These are phyloP conservation scores for Lethenteron camtschaticum DNA, from an alignment of 2,113 vertebrate genomes.

Conservation along the genomic window DNA sequence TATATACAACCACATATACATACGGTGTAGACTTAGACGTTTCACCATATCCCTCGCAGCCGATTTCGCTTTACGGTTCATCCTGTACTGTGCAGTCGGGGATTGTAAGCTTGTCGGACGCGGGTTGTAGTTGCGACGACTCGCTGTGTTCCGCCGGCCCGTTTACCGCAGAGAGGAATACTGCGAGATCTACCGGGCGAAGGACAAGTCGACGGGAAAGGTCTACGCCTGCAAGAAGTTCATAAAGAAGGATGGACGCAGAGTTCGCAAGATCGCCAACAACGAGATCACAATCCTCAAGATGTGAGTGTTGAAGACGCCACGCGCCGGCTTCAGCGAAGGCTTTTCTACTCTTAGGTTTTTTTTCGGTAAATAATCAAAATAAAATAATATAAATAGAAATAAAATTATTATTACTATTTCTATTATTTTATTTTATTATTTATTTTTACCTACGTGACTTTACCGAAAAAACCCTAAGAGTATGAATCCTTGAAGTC, in stretches of 20 bases:
- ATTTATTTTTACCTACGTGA: too few relatives aligned
- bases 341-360: background rate
- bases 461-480: too few relatives aligned
- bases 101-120: too few relatives aligned
- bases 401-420: background rate
- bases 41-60: too few relatives aligned
- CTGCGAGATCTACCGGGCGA: constrained; percentile 92
- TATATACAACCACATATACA: too few relatives aligned
- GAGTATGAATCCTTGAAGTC: too few relatives aligned
- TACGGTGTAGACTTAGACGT: too few relatives aligned
- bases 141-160: too few relatives aligned
- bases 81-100: too few relatives aligned
- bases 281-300: constrained; percentile 92
- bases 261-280: constrained; percentile 87
- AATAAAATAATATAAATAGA: background rate
- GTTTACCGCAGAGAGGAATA: constrained; percentile 57
- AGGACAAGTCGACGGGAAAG: constrained; percentile 72
- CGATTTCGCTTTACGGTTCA: too few relatives aligned
- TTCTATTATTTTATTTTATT: background rate
- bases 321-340: background rate
- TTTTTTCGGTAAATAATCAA: background rate
- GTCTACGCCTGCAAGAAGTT: constrained; percentile 95
- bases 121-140: too few relatives aligned
- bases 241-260: constrained; percentile 80
- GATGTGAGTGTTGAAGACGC: constrained; percentile 39